These are phyloP conservation scores for Pseudomugil gertrudae DNA, from an alignment of 2,797 vertebrate genomes.

Conservation along the genomic window DNA sequence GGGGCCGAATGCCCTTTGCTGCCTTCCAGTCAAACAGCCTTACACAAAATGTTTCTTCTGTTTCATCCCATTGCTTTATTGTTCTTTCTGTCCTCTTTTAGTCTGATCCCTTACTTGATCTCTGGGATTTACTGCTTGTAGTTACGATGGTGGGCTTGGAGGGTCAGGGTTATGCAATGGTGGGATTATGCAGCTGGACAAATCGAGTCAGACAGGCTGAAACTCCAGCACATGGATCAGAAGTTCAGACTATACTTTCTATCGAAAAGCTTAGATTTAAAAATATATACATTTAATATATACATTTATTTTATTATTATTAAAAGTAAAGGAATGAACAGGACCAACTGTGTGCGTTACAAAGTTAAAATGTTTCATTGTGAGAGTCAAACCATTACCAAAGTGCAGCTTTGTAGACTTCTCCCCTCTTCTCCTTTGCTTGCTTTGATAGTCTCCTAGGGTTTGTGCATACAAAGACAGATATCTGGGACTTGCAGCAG, in stretches of 20 bases:
- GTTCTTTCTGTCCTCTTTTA: constrained; percentile 65
- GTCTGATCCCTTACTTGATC: constrained; percentile 70
- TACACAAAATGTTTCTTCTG: constrained; percentile 36
- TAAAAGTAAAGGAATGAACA: neutral
- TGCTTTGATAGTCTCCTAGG: constrained; percentile 31
- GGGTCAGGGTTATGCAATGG: constrained; percentile 68
- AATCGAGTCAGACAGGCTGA: constrained; percentile 70
- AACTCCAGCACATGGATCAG: constrained; percentile 42
- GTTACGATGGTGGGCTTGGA: constrained; percentile 42
- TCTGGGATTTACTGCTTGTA: constrained; percentile 64
- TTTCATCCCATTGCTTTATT: constrained; percentile 51
- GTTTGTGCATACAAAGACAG: constrained; percentile 31
- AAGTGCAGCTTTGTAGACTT: neutral
- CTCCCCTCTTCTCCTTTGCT: neutral
- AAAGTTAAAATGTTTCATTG: neutral
- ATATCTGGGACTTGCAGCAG: constrained; percentile 40
- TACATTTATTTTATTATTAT: neutral
- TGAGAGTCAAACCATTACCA: neutral
- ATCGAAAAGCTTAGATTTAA: constrained; percentile 4
- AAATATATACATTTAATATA: neutral
- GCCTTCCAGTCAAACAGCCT: constrained; percentile 42
- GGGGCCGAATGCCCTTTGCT: constrained; percentile 38
- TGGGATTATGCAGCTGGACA: constrained; percentile 59
- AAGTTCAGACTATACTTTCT: constrained; percentile 44
- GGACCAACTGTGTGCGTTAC: neutral